phyloP scores from a whole-genome alignment of 2,888 invertebrate genomes.

The Zelleria hepariella region DNA sequence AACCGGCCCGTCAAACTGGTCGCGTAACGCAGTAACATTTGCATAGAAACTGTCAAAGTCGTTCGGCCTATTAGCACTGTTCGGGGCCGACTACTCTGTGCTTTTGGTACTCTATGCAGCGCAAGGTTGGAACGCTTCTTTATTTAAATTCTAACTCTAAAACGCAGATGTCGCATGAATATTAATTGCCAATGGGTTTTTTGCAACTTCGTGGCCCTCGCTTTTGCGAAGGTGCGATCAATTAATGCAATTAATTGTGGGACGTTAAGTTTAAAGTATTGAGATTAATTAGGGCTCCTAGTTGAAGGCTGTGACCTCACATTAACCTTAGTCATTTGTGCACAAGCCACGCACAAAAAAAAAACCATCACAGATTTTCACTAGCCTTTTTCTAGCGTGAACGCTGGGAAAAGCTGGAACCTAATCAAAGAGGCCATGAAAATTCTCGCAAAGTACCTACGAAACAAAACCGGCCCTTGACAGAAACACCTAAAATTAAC shows the following conservation, averaged over 20 bases:
- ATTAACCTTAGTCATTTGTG: background rate
- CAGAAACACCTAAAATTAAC: background rate
- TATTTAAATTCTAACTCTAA: background rate
- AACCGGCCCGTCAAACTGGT: constrained; percentile 62
- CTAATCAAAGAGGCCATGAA: background rate
- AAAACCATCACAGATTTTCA: background rate
- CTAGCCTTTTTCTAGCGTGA: too few relatives aligned
- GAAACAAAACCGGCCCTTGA: background rate
- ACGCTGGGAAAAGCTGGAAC: too few relatives aligned
- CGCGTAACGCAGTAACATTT: constrained; percentile 64
- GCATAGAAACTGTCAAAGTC: constrained; percentile 69
- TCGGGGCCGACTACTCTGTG: background rate
- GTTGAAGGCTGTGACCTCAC: background rate
- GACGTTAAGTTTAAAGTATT: background rate
- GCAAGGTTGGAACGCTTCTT: background rate
- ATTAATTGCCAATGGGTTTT: background rate
- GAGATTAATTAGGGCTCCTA: background rate
- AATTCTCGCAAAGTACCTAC: background rate
- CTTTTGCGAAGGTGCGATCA: background rate
- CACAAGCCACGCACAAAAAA: background rate
- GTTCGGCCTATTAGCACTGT: constrained; percentile 29
- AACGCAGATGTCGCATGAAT: background rate
- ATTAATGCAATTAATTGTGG: background rate
- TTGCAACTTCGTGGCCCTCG: background rate
- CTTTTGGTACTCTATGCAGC: constrained; percentile 1